Evolutionary conservation across 2,797 vertebrate species (phyloP).

Genomic region (Oreortyx pictus): DNA sequence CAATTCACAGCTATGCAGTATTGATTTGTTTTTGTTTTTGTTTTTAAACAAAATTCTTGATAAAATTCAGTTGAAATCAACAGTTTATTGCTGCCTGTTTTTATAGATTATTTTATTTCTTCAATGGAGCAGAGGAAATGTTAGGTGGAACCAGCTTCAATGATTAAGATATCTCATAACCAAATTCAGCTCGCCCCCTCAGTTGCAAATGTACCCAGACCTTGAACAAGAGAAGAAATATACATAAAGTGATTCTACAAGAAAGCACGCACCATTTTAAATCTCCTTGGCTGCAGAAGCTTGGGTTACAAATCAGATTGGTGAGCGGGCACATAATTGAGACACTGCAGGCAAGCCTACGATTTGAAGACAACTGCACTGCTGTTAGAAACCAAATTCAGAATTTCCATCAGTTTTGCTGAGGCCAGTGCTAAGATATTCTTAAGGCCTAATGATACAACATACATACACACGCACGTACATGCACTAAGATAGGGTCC

Average conservation of each 20-base stretch:
- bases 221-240: background rate
- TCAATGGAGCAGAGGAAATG: background rate
- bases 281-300: background rate
- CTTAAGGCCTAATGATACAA: background rate
- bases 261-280: background rate
- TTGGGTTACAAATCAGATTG: background rate
- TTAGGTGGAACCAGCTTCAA: background rate
- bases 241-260: background rate
- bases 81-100: background rate
- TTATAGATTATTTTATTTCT: background rate
- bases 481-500: slow-evolving; percentile 20
- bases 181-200: slow-evolving; percentile 14
- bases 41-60: background rate
- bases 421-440: background rate
- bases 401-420: background rate
- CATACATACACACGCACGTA: background rate
- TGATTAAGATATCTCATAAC: background rate
- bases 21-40: background rate
- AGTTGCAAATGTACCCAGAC: background rate
- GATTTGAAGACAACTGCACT: background rate
- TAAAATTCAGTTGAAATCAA: background rate
- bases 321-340: background rate
- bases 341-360: background rate
- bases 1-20: background rate
- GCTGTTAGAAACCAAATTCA: background rate